A percentile compares a stretch with the other conserved stretches of the same genome.
phyloP scores from a whole-genome alignment of 2,888 invertebrate species.

The Oconnorella tubifera region DNA sequence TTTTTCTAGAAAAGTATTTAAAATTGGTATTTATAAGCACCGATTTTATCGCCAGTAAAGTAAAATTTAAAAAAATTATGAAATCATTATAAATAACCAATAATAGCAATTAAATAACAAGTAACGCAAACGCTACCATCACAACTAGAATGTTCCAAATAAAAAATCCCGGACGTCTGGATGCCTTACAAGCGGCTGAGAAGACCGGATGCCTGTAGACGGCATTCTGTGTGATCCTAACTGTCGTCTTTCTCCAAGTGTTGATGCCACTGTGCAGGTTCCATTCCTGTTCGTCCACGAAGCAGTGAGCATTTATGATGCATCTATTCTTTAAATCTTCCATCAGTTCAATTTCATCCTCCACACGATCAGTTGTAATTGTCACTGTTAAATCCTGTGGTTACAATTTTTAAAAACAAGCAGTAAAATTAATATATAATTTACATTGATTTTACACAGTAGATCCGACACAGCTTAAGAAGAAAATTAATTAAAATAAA shows the following conservation, averaged over 20 bases:
- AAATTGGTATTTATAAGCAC: too few species aligned
- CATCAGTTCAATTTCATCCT: constrained; percentile 15
- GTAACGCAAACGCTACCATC: too few species aligned
- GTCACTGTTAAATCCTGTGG: constrained; percentile 27
- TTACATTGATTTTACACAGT: too few species aligned
- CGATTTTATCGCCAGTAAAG: too few species aligned
- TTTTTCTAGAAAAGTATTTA: too few species aligned
- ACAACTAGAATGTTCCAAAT: constrained; percentile 37
- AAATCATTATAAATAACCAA: too few species aligned
- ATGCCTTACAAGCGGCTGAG: constrained; percentile 34
- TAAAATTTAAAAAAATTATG: too few species aligned
- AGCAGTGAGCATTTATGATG: constrained; percentile 36
- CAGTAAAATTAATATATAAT: too few species aligned
- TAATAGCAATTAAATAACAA: too few species aligned
- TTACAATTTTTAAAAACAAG: not conserved
- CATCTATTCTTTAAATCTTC: constrained; percentile 19
- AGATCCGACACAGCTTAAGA: too few species aligned
- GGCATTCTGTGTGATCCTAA: constrained; percentile 24
- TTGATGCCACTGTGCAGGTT: constrained; percentile 43
- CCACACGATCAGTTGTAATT: constrained; percentile 16
- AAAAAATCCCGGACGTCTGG: constrained; percentile 34
- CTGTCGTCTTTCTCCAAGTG: constrained; percentile 24
- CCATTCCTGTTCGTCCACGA: constrained; percentile 53
- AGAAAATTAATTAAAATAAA: too few species aligned
- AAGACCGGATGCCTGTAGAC: constrained; percentile 31